Conservation (phyloP, 2,113 vertebrate genomes). For the Dasypus novemcinctus region DNA sequence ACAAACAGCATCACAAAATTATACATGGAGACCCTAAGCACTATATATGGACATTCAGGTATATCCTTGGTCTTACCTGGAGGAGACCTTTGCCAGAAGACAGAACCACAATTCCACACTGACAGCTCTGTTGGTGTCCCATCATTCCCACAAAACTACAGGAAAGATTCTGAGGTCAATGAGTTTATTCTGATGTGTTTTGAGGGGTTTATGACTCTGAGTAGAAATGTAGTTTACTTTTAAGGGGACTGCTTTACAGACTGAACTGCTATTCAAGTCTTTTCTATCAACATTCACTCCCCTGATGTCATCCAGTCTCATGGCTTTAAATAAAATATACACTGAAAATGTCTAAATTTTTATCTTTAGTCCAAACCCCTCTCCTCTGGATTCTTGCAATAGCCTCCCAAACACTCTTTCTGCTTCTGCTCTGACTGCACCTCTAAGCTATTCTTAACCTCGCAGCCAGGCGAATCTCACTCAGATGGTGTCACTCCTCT, state of each 20-base stretch:
- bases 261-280: not conserved
- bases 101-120: not conserved
- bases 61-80: not conserved
- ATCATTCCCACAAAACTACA: not conserved
- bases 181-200: not conserved
- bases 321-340: not conserved
- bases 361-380: not conserved
- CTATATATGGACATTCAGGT: not conserved
- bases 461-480: not conserved
- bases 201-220: not conserved
- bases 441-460: not conserved
- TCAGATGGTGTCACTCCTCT: not conserved
- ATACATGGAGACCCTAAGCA: not conserved
- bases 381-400: not conserved
- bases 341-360: not conserved
- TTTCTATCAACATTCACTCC: not conserved
- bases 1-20: not conserved
- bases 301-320: not conserved
- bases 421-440: not conserved
- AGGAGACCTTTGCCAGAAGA: rapidly evolving
- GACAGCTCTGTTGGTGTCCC: not conserved
- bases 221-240: not conserved
- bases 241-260: not conserved
- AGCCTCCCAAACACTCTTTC: not conserved
- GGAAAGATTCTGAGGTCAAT: not conserved